Conservation (phyloP, 2,797 vertebrate genomes). For the Fratercula arctica region DNA sequence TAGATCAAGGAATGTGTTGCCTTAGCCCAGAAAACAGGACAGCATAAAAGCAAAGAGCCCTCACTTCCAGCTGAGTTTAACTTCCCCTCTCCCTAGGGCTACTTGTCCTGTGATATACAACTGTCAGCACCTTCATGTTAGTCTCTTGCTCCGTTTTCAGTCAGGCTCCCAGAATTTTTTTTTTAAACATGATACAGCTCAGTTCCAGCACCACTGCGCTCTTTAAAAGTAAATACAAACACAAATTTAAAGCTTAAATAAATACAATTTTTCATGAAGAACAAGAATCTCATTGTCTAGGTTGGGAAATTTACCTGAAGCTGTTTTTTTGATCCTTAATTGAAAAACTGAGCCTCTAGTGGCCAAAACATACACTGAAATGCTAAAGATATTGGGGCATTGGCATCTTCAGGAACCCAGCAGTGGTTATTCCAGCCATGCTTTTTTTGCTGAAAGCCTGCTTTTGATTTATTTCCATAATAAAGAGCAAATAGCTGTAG, state of each 20-base stretch:
- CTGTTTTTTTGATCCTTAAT: constrained; percentile 56
- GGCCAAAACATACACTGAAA: constrained; percentile 68
- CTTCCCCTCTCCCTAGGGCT: background rate
- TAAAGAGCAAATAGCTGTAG: constrained; percentile 51
- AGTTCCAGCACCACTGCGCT: background rate
- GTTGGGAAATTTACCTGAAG: constrained; percentile 52
- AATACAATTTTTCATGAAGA: constrained; percentile 53
- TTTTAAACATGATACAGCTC: background rate
- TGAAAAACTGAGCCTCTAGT: constrained; percentile 65
- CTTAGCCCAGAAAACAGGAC: background rate
- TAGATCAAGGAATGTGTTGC: background rate
- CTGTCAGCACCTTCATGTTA: background rate
- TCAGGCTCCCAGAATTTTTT: background rate
- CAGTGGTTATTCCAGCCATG: background rate
- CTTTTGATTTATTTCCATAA: constrained; percentile 69
- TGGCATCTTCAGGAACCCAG: constrained; percentile 42
- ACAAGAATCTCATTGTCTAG: constrained; percentile 64
- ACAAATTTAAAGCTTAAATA: constrained; percentile 61
- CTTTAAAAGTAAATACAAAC: constrained; percentile 54
- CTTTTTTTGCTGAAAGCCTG: background rate
- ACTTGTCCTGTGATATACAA: background rate
- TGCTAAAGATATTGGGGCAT: constrained; percentile 38
- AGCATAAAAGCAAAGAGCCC: background rate
- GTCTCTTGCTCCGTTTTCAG: constrained; percentile 5
- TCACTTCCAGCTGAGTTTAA: background rate